Evolutionary conservation across 2,797 vertebrate genomes (phyloP).

Genomic region (Echeneis naucrates): DNA sequence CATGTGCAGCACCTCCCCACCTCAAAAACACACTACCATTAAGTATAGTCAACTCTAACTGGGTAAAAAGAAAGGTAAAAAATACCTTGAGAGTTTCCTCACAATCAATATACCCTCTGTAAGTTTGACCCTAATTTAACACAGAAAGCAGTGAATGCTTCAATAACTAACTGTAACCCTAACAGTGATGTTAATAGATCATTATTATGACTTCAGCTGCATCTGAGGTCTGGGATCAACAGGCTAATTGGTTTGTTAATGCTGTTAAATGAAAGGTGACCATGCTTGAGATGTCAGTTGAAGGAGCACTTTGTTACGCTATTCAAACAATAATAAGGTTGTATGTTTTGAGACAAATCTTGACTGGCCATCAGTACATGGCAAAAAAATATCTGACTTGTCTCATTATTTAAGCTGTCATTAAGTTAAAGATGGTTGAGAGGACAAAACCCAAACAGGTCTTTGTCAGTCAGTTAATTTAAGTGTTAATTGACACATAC

Average conservation of each 20-base stretch:
- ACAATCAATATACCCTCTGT: constrained; percentile 35
- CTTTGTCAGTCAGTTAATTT: background rate
- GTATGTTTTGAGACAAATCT: no score
- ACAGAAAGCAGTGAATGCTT: background rate
- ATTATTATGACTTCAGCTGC: no score
- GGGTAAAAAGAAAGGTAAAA: constrained; percentile 1
- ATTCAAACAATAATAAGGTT: background rate
- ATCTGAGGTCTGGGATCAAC: background rate
- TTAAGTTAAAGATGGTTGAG: no score
- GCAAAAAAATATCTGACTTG: no score
- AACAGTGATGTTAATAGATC: no score
- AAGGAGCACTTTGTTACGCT: background rate
- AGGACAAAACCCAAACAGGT: background rate
- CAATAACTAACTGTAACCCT: no score
- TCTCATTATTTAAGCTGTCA: no score
- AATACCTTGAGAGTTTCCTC: constrained; percentile 16
- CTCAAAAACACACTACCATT: background rate
- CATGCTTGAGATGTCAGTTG: background rate
- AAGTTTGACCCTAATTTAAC: constrained; percentile 3
- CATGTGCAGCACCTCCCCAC: constrained; percentile 19
- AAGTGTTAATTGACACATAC: background rate
- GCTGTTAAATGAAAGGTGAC: background rate
- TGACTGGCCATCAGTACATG: no score
- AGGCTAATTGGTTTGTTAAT: background rate
- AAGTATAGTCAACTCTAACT: constrained; percentile 1